Evolutionary conservation across 2,888 invertebrate species (phyloP).

Genomic region (Drosophila kambysellisi): DNA sequence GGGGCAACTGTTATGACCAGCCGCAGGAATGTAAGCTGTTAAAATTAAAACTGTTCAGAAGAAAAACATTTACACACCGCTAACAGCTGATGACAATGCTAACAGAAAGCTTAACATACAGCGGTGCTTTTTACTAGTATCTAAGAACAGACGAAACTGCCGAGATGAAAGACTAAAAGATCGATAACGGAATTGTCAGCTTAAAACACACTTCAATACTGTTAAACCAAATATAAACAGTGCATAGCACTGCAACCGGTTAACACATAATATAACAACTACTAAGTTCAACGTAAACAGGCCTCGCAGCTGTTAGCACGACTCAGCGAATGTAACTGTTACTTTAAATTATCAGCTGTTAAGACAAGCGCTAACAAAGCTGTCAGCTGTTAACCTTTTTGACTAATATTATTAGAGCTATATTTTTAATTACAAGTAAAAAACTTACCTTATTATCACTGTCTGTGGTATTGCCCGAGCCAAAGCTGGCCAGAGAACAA

Average conservation of each 20-base stretch:
- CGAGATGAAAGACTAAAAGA: background rate
- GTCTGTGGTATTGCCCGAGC: constrained; percentile 97
- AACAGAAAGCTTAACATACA: background rate
- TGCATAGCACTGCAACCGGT: background rate
- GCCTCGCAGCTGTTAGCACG: background rate
- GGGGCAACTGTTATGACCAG: background rate
- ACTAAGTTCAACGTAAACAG: background rate
- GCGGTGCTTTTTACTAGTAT: background rate
- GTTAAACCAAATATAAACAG: background rate
- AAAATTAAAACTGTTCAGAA: background rate
- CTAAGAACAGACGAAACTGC: background rate
- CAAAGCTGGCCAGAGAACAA: constrained; percentile 95
- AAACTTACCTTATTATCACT: constrained; percentile 93
- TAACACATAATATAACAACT: background rate
- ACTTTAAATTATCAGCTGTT: background rate
- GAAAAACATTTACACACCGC: background rate
- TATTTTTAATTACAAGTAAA: constrained; percentile 29
- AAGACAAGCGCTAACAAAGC: background rate
- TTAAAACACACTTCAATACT: background rate
- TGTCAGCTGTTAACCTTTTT: background rate
- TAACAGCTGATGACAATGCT: background rate
- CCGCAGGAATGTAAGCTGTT: background rate
- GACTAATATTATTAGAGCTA: background rate
- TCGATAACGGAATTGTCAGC: background rate
- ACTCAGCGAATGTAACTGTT: background rate